Evolutionary conservation across 2,888 invertebrate genomes (phyloP), one percentile per base, ranked within the genome.

Genomic region (Agrotis clavis): DNA sequence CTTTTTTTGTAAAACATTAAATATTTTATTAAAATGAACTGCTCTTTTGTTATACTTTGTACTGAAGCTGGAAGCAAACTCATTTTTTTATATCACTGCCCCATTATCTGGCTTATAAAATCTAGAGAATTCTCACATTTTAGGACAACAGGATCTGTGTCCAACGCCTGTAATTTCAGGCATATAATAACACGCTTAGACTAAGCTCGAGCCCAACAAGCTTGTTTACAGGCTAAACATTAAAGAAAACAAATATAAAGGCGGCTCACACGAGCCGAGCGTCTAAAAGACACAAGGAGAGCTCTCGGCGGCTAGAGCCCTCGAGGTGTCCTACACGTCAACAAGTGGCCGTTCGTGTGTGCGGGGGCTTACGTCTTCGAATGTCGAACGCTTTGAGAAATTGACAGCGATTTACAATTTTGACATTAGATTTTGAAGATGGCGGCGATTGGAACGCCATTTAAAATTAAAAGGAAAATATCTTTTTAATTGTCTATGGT

Each of bases 301-400:
- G 91, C 94, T 87, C 95, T 95, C 86, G 74, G 86, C 77, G 82
- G 83, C 86, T 92, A 95, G 95, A 86, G 92, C 93, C 88, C 94
- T 95, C 86, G 90, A 92, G 89, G 85, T 88, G 86, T 90, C 90
- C 91, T 88, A 84, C 84, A 87, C 89, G 87, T 90, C 92, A 93
- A 94, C 94, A 94, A 95, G 96, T 94, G 94, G 94, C 90, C 90
- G 92, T 92, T 91, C 89, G 90, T 91, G 88, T 90, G 87, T 82
- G 56, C 51, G 71, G 79, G 56, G 80, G 68, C 74, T 86, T 81
- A 86, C 77, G 82, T 88, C 83, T 85, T 85, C 81, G 70, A 81
- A 79, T 79, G 61, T 83, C 74, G 67, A 87, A 87, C 21, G 51
- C 60, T 70, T 50, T 18, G 54, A 62, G 63, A 78, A 59, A 69